A percentile compares a stretch with the other conserved stretches of the same genome.
phyloP scores from a whole-genome alignment of 2,113 vertebrate genomes.

The Struthio camelus region DNA sequence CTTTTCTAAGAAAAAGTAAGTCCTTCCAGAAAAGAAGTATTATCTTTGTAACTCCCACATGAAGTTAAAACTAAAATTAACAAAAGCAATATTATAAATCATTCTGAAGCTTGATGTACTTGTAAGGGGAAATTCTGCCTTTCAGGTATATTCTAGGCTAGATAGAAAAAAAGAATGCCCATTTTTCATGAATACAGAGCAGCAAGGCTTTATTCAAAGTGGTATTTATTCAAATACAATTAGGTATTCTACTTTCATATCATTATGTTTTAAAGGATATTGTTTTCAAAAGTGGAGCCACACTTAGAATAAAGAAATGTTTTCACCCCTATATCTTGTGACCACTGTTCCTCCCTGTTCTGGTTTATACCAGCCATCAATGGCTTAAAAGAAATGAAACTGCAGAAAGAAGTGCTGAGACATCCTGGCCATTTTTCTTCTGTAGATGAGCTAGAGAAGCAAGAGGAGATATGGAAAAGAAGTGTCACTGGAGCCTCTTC shows the following conservation, averaged over 20 bases:
- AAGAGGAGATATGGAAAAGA: background rate
- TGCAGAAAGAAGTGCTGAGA: background rate
- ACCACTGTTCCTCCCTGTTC: background rate
- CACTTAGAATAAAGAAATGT: background rate
- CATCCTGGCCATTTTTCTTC: background rate
- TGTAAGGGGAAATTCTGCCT: background rate
- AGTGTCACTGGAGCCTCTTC: background rate
- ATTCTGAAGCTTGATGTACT: background rate
- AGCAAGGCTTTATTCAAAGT: background rate
- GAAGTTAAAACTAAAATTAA: background rate
- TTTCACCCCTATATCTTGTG: background rate
- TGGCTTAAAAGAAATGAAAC: background rate
- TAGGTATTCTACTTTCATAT: background rate
- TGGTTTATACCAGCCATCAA: background rate
- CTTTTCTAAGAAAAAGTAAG: fast-evolving
- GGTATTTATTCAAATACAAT: background rate
- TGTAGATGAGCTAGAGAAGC: background rate
- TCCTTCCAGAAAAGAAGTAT: background rate
- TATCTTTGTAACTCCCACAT: background rate
- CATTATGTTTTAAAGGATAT: background rate
- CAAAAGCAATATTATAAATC: background rate
- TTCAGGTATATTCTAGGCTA: background rate
- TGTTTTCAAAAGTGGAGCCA: background rate
- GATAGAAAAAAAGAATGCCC: no score
- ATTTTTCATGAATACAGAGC: background rate